A percentile compares a stretch with the other conserved stretches of the same genome.
These are phyloP conservation scores for Lochmaea capreae DNA, from an alignment of 2,888 invertebrate species.

Conservation along the genomic window DNA sequence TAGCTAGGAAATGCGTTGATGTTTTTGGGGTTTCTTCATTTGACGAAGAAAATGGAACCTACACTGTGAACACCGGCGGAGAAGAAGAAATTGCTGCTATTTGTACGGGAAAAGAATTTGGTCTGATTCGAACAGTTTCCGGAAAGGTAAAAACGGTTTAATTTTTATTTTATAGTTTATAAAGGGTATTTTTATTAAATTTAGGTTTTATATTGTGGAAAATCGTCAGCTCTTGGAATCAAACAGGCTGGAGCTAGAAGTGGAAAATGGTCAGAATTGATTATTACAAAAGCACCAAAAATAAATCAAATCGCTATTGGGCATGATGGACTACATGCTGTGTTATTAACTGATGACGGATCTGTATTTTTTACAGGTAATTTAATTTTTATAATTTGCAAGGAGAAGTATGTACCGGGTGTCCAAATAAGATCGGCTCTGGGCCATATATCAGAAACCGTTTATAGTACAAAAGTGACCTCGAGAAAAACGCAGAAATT, in stretches of 20 bases:
- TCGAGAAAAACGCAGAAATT: no score
- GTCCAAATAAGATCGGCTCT: no score
- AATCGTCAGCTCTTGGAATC: conserved; percentile 86
- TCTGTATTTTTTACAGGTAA: conserved; percentile 81
- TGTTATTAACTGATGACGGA: conserved; percentile 93
- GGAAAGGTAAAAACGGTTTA: conserved; percentile 75
- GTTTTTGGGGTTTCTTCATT: conserved; percentile 79
- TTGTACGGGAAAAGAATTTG: conserved; percentile 91
- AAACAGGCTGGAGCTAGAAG: conserved; percentile 71
- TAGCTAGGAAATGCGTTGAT: conserved; percentile 84
- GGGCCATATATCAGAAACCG: no score
- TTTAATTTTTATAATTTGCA: not conserved
- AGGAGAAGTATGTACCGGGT: no score
- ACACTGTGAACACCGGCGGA: conserved; percentile 60
- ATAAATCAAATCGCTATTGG: conserved; percentile 87
- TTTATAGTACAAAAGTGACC: no score
- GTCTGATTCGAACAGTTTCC: conserved; percentile 82
- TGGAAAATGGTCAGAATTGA: conserved; percentile 74
- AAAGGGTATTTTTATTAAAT: conserved; percentile 37
- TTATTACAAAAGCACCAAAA: conserved; percentile 77
- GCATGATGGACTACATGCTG: conserved; percentile 92
- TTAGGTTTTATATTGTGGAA: conserved; percentile 87
- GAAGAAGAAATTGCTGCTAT: conserved; percentile 86
- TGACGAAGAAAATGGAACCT: conserved; percentile 72
- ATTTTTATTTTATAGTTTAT: conserved; percentile 19